phyloP scores from a whole-genome alignment of 2,113 vertebrate genomes.

The Syngnathus scovelli region DNA sequence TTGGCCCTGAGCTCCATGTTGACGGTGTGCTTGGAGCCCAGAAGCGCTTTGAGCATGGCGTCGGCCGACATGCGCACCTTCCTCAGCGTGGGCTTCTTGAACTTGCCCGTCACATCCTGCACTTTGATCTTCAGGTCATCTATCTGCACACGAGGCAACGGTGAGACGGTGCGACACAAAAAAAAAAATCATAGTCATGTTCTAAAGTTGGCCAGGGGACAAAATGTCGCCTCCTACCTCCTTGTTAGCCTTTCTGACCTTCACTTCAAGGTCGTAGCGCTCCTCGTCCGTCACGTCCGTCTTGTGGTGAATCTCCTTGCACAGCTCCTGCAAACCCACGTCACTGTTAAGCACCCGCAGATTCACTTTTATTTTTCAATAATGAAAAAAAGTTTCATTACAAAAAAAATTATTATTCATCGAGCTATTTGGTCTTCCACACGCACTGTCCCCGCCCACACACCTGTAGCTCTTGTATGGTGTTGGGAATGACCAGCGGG shows the following conservation, averaged over 20 bases:
- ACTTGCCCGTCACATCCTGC: conserved; percentile 92
- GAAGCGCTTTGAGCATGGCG: conserved; percentile 90
- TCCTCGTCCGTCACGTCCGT: conserved; percentile 87
- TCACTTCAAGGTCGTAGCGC: conserved; percentile 85
- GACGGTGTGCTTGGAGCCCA: conserved; percentile 98
- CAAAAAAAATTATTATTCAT: neutral
- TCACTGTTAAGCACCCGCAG: no score
- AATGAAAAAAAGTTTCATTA: neutral
- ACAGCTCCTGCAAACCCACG: conserved; percentile 75
- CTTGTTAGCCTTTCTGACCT: conserved; percentile 80
- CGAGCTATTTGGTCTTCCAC: no score
- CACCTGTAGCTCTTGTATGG: conserved; percentile 85
- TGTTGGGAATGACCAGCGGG: conserved; percentile 73
- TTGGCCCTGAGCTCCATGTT: conserved; percentile 96
- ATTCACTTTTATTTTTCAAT: neutral
- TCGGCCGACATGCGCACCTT: conserved; percentile 96
- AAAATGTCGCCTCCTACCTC: conserved; percentile 71
- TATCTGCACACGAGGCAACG: no score
- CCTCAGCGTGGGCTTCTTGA: conserved; percentile 89
- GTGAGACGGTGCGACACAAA: no score
- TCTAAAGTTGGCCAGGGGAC: no score
- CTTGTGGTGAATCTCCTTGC: conserved; percentile 84
- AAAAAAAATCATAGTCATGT: no score
- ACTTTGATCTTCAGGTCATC: conserved; percentile 90
- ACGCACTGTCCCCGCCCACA: no score